Evolutionary conservation across 2,888 invertebrate species (phyloP), one percentile per base, ranked within the genome.

Genomic region (Cistogaster globosa): DNA sequence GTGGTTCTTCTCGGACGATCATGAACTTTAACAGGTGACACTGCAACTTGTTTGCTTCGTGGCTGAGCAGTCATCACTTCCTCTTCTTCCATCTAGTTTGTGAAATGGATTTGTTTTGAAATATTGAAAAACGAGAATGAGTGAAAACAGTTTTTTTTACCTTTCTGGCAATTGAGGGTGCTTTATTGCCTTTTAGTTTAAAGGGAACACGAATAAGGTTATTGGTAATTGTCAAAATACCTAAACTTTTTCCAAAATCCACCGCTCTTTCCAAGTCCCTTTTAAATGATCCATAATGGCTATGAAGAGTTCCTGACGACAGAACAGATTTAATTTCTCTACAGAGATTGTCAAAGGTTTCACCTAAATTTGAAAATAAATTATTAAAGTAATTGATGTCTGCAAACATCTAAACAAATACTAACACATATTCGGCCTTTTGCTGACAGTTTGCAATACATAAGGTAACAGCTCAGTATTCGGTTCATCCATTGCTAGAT

Each of bases 301-400:
- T 36, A 12, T 71, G 65, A 7, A 67, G 14, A n/a, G 80, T 69
- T 20, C 84, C 80, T 14, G 55, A 12, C 3, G 67, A 67, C 26
- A 87, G 63, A 67, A 83, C 57, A 20, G 57, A 53, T 58, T 84
- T 63, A 9, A 88, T 53, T 26, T 87, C 86, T 11, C 65, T n/a
- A 42, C 72, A 84, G 26, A 88, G 83, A 69, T 86, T 79, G 12
- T 88, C 86, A 18, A 85, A 85, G 38, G 87, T 83, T 26, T 88
- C 87, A 72, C 87, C 88, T 88, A 71, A 58, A 82, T 86, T 76
- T 53, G 14, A 5, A 80, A 32, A 18, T 14, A n/a, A 48, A 32
- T 36, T 12, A 8, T 53, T 11, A 22, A 57, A n/a, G n/a, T 5
- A 12, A 42, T 42, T 12, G 4, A 2, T 42, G 12, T 0, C 42